Evolutionary conservation across 2,113 vertebrate species (phyloP).

Genomic region (Myotis davidii): DNA sequence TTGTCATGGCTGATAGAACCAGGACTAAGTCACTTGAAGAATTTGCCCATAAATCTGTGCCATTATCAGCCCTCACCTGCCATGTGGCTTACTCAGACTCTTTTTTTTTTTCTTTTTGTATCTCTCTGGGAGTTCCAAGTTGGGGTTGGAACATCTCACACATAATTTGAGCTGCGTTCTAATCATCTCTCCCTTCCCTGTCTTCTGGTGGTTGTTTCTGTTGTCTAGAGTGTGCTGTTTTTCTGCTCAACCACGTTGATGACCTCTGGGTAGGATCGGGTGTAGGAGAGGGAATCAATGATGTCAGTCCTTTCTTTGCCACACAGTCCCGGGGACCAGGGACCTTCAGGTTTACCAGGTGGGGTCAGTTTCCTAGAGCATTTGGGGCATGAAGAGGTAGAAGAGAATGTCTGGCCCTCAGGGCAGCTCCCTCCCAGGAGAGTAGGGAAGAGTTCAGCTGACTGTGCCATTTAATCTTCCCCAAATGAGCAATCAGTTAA

Average conservation of each 20-base stretch:
- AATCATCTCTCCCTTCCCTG: not conserved
- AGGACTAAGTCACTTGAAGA: not conserved
- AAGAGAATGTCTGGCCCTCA: not conserved
- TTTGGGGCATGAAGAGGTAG: not conserved
- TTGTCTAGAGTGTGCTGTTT: not conserved
- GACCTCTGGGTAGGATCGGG: not conserved
- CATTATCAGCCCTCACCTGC: not conserved
- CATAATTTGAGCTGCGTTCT: not conserved
- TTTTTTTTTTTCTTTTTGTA: not conserved
- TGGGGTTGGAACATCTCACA: not conserved
- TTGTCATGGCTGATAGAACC: not conserved
- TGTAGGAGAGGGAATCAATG: not conserved
- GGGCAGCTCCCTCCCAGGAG: not conserved
- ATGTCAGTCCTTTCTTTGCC: not conserved
- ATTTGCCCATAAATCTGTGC: not conserved
- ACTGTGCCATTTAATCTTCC: not conserved
- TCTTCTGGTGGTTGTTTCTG: not conserved
- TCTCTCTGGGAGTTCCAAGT: slow-evolving; percentile 8
- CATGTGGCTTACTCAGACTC: not conserved
- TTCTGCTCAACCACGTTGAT: not conserved
- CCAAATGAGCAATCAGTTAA: not conserved
- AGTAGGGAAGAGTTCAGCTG: not conserved
- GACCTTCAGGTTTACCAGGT: not conserved
- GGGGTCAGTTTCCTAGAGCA: not conserved
- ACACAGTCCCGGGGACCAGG: not conserved